These are phyloP conservation scores for Caloenas nicobarica DNA, from an alignment of 2,113 vertebrate species.

Conservation along the genomic window DNA sequence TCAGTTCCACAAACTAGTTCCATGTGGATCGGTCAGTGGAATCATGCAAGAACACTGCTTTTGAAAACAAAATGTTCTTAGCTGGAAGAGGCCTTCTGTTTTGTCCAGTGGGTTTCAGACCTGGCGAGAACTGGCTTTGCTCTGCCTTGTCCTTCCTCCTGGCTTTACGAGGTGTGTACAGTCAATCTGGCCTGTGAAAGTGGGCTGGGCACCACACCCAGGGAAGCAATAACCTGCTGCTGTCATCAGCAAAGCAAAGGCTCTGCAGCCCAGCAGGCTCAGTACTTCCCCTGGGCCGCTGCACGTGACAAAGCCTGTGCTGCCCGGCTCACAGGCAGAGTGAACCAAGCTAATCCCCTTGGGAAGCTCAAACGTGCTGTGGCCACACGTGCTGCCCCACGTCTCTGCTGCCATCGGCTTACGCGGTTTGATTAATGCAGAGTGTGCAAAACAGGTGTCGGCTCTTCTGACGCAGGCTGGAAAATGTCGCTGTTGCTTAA, in stretches of 20 bases:
- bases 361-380: neutral
- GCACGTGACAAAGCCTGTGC: fast-evolving
- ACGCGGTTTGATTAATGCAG: neutral
- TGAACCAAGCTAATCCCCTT: neutral
- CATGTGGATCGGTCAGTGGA: neutral
- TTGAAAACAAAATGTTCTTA: neutral
- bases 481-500: neutral
- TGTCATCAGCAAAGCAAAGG: neutral
- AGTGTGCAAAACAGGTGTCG: neutral
- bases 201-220: neutral
- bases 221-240: neutral
- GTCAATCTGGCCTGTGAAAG: neutral
- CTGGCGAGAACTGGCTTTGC: neutral
- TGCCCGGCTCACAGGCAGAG: neutral
- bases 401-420: neutral
- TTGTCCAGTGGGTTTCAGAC: neutral
- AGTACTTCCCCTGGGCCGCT: neutral
- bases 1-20: neutral
- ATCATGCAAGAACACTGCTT: neutral
- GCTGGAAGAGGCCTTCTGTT: neutral
- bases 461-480: neutral
- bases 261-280: fast-evolving
- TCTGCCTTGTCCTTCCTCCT: neutral
- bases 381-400: neutral
- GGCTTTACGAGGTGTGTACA: neutral